Evolutionary conservation across 1,140 invertebrate species (phyloP).

Genomic region (Sycophaga agraensis): DNA sequence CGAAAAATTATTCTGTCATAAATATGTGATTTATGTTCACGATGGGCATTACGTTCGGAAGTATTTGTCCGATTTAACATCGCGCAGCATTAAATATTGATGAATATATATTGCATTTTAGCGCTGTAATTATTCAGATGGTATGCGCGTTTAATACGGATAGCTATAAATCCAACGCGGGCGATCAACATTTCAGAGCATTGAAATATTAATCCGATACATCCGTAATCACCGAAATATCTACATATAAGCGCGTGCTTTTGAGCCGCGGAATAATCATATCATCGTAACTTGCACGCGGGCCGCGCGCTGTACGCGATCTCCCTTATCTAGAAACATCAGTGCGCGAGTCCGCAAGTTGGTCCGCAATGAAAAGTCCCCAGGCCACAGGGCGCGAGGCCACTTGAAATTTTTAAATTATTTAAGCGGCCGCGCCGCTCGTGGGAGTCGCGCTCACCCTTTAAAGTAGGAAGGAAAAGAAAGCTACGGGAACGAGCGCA

Average conservation of each 20-base stretch:
- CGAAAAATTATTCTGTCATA: no score
- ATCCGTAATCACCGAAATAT: no score
- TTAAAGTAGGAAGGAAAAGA: background rate
- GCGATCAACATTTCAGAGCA: slow-evolving; percentile 7
- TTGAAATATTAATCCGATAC: no score
- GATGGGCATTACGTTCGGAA: background rate
- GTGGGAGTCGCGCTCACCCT: no score
- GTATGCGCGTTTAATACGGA: background rate
- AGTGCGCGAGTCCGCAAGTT: background rate
- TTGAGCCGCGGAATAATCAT: no score
- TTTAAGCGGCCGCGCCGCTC: background rate
- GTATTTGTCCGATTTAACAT: background rate
- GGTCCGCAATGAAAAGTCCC: background rate
- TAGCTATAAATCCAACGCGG: background rate
- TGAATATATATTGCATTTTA: slow-evolving; percentile 15
- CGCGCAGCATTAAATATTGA: background rate
- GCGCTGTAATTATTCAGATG: slow-evolving; percentile 6
- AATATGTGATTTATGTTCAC: background rate
- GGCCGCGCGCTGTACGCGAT: no score
- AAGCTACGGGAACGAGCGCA: background rate
- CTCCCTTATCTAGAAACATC: no score
- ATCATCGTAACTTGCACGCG: no score
- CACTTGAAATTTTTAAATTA: no score
- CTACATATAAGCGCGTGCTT: no score
- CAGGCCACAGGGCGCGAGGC: background rate